Conservation (phyloP, 2,888 invertebrate genomes). For the Eurois occulta region DNA sequence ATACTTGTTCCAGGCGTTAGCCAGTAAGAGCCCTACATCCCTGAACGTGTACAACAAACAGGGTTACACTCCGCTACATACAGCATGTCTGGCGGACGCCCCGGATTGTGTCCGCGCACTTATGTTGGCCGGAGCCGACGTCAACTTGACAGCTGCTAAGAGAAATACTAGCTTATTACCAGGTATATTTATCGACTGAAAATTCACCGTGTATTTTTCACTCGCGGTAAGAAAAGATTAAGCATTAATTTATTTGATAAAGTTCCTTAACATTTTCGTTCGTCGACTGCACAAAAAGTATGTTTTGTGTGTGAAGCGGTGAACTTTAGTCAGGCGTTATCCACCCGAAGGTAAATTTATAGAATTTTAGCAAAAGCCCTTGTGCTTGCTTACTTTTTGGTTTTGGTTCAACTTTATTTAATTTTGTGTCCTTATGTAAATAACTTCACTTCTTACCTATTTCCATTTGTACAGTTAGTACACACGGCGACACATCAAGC, state of each 20-base stretch:
- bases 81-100: conserved; percentile 95
- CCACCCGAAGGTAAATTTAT: conserved; percentile 28
- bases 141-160: conserved; percentile 92
- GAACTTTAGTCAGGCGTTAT: background rate
- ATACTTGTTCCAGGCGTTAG: conserved; percentile 82
- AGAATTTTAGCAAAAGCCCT: background rate
- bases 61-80: conserved; percentile 96
- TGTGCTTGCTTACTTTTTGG: conserved; percentile 28
- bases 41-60: conserved; percentile 94
- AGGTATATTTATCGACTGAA: background rate
- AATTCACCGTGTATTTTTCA: background rate
- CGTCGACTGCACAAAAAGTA: background rate
- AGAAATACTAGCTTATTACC: conserved; percentile 78
- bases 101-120: conserved; percentile 97
- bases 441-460: background rate
- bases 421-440: conserved; percentile 6
- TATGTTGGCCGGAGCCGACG: conserved; percentile 96
- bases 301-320: background rate
- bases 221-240: background rate
- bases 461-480: background rate
- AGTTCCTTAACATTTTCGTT: conserved; percentile 1
- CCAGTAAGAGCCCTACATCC: conserved; percentile 74
- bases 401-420: conserved; percentile 15
- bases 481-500: too few relatives aligned
- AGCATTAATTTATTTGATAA: background rate